phyloP scores from a whole-genome alignment of 1,140 invertebrate genomes.

The Dendroctonus ponderosae region DNA sequence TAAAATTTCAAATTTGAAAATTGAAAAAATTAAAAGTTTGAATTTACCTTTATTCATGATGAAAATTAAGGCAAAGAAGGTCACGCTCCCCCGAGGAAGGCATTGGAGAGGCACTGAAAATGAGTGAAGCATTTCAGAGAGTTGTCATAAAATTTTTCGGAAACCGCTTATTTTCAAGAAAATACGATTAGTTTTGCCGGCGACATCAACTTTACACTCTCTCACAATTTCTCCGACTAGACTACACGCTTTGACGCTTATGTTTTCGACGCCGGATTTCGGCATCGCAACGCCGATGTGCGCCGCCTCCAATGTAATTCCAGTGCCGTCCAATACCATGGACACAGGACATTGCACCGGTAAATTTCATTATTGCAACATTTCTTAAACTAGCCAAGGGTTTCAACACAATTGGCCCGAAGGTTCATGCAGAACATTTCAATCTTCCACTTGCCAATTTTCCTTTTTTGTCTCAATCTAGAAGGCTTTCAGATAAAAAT shows the following conservation, averaged over 20 bases:
- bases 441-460: background rate
- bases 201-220: constrained; percentile 21
- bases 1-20: background rate
- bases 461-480: too few species aligned
- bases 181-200: constrained; percentile 12
- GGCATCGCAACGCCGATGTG: constrained; percentile 28
- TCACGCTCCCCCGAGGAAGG: background rate
- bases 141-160: constrained; percentile 16
- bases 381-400: background rate
- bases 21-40: background rate
- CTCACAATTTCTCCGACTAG: constrained; percentile 25
- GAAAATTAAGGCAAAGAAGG: constrained; percentile 3
- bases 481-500: too few species aligned
- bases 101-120: constrained; percentile 19
- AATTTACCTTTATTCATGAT: constrained; percentile 23
- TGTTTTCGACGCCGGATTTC: constrained; percentile 29
- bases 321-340: constrained; percentile 21
- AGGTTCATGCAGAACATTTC: background rate
- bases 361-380: constrained; percentile 13
- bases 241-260: constrained; percentile 29
- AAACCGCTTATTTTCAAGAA: constrained; percentile 7
- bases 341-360: constrained; percentile 23
- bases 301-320: constrained; percentile 24
- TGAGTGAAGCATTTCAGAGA: constrained; percentile 18
- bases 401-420: background rate